Evolutionary conservation across 2,797 vertebrate species (phyloP).

Genomic region (Hydrocynus forskahlii): DNA sequence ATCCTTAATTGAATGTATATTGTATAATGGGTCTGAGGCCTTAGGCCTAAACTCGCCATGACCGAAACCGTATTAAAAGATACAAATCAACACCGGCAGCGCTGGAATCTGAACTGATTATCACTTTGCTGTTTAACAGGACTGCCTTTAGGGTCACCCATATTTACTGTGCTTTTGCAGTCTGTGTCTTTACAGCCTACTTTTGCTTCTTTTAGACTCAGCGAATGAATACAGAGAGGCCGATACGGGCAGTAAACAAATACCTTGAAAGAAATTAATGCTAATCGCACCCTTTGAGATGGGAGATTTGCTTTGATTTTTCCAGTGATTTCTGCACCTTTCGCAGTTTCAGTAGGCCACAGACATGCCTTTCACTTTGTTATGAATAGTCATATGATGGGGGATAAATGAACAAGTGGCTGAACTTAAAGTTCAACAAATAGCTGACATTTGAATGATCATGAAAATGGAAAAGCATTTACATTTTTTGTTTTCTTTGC

Average conservation of each 20-base stretch:
- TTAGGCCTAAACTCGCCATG: constrained; percentile 2
- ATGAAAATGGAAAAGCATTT: no score
- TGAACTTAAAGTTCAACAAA: no score
- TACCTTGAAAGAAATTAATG: not conserved
- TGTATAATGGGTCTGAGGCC: constrained; percentile 24
- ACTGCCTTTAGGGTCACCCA: not conserved
- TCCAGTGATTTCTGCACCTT: not conserved
- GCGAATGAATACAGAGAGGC: not conserved
- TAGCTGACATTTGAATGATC: no score
- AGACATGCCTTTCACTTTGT: no score
- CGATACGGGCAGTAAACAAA: no score
- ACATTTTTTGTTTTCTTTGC: no score
- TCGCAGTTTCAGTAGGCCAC: not conserved
- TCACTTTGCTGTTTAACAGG: constrained; percentile 14
- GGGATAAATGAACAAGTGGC: no score
- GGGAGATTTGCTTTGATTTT: not conserved
- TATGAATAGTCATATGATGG: no score
- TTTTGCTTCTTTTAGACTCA: not conserved
- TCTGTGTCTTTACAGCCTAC: not conserved
- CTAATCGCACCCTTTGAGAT: not conserved
- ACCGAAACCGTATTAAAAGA: not conserved
- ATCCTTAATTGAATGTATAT: constrained; percentile 27
- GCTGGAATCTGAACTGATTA: constrained; percentile 26
- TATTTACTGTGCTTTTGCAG: not conserved
- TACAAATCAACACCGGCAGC: constrained; percentile 15